Evolutionary conservation across 2,113 vertebrate genomes (phyloP).

Genomic region (Leptodactylus fuscus): DNA sequence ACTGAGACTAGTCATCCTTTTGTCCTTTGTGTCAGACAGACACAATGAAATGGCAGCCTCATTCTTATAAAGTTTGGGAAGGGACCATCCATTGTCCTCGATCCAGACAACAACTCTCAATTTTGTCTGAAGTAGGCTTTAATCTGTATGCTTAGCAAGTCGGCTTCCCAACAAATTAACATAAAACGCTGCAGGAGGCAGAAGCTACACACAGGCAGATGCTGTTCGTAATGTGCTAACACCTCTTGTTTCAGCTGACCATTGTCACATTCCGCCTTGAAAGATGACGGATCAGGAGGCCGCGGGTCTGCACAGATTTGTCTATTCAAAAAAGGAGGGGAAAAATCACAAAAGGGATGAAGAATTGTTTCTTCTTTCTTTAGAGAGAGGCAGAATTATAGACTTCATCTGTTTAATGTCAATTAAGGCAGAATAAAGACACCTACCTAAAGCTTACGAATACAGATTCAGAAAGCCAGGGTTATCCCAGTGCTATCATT

Average conservation of each 20-base stretch:
- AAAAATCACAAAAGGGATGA: slow-evolving; percentile 71
- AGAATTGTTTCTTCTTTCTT: slow-evolving; percentile 65
- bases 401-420: slow-evolving; percentile 76
- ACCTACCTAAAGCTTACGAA: slow-evolving; percentile 73
- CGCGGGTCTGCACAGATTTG: slow-evolving; percentile 71
- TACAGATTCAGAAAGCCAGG: slow-evolving; percentile 69
- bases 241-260: slow-evolving; percentile 74
- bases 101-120: slow-evolving; percentile 63
- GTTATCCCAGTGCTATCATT: slow-evolving; percentile 74
- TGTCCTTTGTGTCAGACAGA: slow-evolving; percentile 37
- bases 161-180: slow-evolving; percentile 71
- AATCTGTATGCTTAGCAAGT: slow-evolving; percentile 71
- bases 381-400: slow-evolving; percentile 77
- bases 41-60: slow-evolving; percentile 55
- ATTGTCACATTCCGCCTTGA: slow-evolving; percentile 72
- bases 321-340: slow-evolving; percentile 73
- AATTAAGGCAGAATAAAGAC: slow-evolving; percentile 80
- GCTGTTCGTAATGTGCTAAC: slow-evolving; percentile 69
- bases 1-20: slow-evolving; percentile 28
- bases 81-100: slow-evolving; percentile 59
- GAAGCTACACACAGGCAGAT: slow-evolving; percentile 72
- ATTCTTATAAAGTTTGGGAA: slow-evolving; percentile 50
- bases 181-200: slow-evolving; percentile 75
- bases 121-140: slow-evolving; percentile 66
- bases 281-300: slow-evolving; percentile 71